Conservation (phyloP, 1,140 invertebrate species). For the Drosophila hydei region DNA sequence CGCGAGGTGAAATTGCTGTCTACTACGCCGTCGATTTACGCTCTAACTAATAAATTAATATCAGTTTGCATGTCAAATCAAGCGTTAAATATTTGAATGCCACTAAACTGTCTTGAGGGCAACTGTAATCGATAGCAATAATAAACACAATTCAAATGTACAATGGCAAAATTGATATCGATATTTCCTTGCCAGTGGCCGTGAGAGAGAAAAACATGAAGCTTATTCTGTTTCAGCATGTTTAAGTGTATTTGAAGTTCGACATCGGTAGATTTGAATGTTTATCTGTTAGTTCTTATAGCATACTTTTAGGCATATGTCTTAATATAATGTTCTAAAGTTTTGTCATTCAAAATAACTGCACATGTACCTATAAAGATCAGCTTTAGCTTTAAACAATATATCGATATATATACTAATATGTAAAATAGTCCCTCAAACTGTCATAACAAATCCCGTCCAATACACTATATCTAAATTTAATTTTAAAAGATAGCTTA, state of each 20-base stretch:
- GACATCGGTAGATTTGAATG: neutral
- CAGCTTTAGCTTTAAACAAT: neutral
- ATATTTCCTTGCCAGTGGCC: neutral
- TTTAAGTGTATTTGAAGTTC: neutral
- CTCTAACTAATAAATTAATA: slow-evolving; percentile 5
- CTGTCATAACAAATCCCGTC: no score
- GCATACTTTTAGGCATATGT: slow-evolving; percentile 11
- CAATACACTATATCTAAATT: no score
- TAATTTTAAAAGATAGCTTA: no score
- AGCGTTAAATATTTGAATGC: slow-evolving; percentile 30
- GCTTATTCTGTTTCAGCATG: neutral
- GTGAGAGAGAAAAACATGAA: neutral
- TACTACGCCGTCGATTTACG: slow-evolving; percentile 32
- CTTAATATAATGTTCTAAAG: neutral
- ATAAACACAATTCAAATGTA: neutral
- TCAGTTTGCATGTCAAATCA: slow-evolving; percentile 11
- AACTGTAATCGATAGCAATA: slow-evolving; percentile 15
- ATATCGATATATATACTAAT: no score
- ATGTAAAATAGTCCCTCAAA: no score
- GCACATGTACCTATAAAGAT: neutral
- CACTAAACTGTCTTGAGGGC: neutral
- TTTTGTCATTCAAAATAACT: neutral
- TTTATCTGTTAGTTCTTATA: neutral
- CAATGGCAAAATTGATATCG: neutral
- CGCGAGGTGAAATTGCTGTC: slow-evolving; percentile 30